These are phyloP conservation scores for Phenganax stokvisi DNA, from an alignment of 92 coral and sea anemone genomes.

Conservation along the genomic window DNA sequence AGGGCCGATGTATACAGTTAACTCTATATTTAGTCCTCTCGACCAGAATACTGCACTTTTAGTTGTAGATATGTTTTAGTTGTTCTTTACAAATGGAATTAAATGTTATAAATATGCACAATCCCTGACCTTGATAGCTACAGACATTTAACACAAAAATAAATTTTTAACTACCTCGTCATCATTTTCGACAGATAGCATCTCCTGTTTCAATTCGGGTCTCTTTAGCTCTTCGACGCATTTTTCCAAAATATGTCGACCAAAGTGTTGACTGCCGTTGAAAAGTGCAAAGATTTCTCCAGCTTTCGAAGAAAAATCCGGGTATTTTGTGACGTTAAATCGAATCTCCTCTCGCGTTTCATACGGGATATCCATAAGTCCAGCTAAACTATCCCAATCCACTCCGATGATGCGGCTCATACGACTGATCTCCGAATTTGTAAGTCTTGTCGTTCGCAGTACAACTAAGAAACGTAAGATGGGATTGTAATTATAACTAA, in stretches of 20 bases:
- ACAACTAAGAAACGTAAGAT: neutral
- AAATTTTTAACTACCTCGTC: neutral
- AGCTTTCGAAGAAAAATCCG: conserved; percentile 29
- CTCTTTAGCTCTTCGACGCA: conserved; percentile 9
- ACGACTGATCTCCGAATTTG: neutral
- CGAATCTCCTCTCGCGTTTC: conserved; percentile 10
- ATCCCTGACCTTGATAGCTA: no score
- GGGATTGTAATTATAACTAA: no score
- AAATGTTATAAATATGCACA: no score
- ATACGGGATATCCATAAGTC: conserved; percentile 34
- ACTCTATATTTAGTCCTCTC: no score
- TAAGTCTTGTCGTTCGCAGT: neutral
- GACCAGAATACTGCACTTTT: no score
- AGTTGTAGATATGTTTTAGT: no score
- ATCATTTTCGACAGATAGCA: neutral
- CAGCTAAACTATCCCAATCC: conserved; percentile 36
- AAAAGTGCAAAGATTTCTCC: conserved; percentile 6
- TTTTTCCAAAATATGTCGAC: neutral
- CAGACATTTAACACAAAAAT: neutral
- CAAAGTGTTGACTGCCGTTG: conserved; percentile 4
- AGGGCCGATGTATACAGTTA: no score
- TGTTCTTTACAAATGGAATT: no score
- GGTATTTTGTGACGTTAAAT: neutral
- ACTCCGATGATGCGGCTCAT: conserved; percentile 7
- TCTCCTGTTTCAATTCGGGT: neutral